Base-by-base conservation (phyloP, 2,797 vertebrate species). In the Darevskia nairensis region DNA sequence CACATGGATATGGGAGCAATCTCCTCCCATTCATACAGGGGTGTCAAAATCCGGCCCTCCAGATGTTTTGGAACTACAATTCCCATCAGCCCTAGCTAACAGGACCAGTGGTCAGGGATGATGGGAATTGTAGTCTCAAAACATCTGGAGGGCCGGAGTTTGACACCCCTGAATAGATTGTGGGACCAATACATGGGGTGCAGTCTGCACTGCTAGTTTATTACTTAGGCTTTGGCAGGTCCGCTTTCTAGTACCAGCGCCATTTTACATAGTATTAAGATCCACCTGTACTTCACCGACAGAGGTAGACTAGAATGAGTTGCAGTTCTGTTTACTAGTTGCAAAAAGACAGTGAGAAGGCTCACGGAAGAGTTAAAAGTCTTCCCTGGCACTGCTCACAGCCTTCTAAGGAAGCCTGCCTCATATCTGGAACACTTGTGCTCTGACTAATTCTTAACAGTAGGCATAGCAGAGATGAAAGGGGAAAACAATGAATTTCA, bases 401-500 rank as follows among this genome's bases (percentile, higher is more conserved):
- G 19, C 21, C 15, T 44, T 19, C 32, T 69, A 74, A 19, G 25
- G 15, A 72, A 72, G 85, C 71, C 23, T 72, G 10, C 6, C 23
- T 76, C 59, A 85, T 85, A 66, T 46, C 55, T 35, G 46, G 41
- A 68, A 27, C 68, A 86, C 39, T 21, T 74, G 17, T 84, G 50
- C 29, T 88, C 35, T 68, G 68, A 72, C 59, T 15, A 68, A 89
- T 8, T 55, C 25, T 87, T 86, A 78, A 74, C 50, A 87, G 87
- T 78, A 9, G 85, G 68, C n/a, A 17, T 15, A 94, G 77, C 23
- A 29, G 44, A 82, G 61, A 90, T 72, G 89, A 84, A 89, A 88
- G 13, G 29, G 68, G 19, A 80, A 89, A 90, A 93, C 59, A 91
- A 87, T 76, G 50, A 64, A 78, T 79, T 93, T 92, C 1, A 21